Evolutionary conservation across 2,113 vertebrate genomes (phyloP).

Genomic region (Mus pahari): DNA sequence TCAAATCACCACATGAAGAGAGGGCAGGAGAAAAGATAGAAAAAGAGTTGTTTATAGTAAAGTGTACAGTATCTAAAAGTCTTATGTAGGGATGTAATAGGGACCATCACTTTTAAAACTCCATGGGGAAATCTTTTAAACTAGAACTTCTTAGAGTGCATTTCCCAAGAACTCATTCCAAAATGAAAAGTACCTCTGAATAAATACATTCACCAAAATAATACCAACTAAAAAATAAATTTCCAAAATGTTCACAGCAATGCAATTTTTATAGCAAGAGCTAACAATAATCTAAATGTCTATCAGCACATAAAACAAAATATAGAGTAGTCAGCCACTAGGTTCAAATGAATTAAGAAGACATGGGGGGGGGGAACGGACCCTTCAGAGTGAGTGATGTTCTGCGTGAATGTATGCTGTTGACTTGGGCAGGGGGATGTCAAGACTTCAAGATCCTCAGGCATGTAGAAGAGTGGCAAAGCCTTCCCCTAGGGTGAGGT

Average conservation of each 20-base stretch:
- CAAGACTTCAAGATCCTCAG: neutral
- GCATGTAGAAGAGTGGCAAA: neutral
- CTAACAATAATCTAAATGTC: neutral
- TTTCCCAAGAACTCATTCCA: neutral
- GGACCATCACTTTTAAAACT: neutral
- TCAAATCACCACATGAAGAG: neutral
- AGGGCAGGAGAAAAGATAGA: neutral
- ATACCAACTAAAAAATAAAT: neutral
- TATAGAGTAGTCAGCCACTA: neutral
- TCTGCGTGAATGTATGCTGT: neutral
- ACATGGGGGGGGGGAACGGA: neutral
- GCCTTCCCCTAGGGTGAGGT: neutral
- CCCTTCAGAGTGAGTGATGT: neutral
- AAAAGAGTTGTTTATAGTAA: neutral
- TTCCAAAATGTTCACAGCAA: neutral
- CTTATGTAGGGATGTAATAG: too few species aligned
- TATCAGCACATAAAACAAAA: neutral
- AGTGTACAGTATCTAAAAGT: neutral
- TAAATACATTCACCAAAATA: neutral
- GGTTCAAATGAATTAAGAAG: neutral
- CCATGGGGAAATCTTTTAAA: neutral
- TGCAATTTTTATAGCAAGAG: neutral
- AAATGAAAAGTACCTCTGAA: neutral
- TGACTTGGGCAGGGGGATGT: neutral
- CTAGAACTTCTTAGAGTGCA: neutral